Evolutionary conservation across 2,888 invertebrate genomes (phyloP).

Genomic region (Horisme vitalbata): DNA sequence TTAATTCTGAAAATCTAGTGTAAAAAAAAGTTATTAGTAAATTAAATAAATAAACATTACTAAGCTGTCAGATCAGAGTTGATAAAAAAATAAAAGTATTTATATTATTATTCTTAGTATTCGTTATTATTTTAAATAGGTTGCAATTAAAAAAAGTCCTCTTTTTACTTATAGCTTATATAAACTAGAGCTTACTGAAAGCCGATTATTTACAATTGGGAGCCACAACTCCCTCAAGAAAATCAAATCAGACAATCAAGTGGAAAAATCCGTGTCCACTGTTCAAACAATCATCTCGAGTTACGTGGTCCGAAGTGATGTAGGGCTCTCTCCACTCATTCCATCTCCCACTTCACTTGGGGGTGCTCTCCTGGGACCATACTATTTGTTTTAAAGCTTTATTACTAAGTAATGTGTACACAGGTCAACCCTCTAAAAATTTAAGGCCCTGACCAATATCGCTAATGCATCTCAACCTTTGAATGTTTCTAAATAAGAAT

Average conservation of each 20-base stretch:
- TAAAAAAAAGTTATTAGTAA: too few relatives aligned
- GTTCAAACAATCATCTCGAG: constrained; percentile 80
- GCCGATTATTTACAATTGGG: constrained; percentile 47
- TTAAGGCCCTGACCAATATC: constrained; percentile 69
- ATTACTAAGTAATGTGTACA: constrained; percentile 82
- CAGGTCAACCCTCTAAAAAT: constrained; percentile 81
- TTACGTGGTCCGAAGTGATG: constrained; percentile 71
- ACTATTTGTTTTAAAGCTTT: constrained; percentile 82
- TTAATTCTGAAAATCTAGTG: too few relatives aligned
- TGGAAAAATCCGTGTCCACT: constrained; percentile 80
- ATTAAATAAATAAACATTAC: constrained; percentile 10
- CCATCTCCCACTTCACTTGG: constrained; percentile 59
- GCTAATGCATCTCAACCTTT: constrained; percentile 57
- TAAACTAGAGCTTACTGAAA: constrained; percentile 28
- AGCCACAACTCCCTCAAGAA: constrained; percentile 64
- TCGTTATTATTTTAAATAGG: too few relatives aligned
- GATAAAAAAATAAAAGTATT: too few relatives aligned
- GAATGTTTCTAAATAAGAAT: constrained; percentile 30
- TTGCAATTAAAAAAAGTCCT: neutral
- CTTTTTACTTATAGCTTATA: neutral
- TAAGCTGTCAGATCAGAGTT: constrained; percentile 13
- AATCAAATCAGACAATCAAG: constrained; percentile 83
- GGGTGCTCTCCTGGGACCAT: constrained; percentile 52
- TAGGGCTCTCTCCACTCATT: constrained; percentile 68
- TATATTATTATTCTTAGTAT: too few relatives aligned